Conservation (phyloP, 2,888 invertebrate species). For the Hyalella azteca region DNA sequence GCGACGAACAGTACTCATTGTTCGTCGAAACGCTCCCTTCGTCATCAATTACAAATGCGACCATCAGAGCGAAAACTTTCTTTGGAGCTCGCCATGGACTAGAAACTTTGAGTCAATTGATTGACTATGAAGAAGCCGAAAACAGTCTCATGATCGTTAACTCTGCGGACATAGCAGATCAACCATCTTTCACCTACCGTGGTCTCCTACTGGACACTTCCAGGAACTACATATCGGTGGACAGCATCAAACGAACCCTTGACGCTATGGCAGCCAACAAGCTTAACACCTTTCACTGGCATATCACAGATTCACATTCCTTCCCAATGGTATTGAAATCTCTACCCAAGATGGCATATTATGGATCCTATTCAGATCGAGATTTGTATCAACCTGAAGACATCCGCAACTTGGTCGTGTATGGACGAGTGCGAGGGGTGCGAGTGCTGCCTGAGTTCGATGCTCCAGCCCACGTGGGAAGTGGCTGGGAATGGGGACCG, state of each 20-base stretch:
- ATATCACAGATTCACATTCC: slow-evolving; percentile 65
- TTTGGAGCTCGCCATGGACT: slow-evolving; percentile 58
- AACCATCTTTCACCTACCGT: slow-evolving; percentile 67
- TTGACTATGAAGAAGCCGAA: slow-evolving; percentile 51
- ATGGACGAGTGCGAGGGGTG: slow-evolving; percentile 80
- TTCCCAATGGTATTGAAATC: slow-evolving; percentile 66
- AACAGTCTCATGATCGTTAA: slow-evolving; percentile 46
- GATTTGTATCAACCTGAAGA: slow-evolving; percentile 75
- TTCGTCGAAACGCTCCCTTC: slow-evolving; percentile 29
- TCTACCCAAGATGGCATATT: slow-evolving; percentile 57
- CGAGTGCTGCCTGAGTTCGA: slow-evolving; percentile 90
- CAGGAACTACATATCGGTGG: slow-evolving; percentile 61
- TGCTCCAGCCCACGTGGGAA: slow-evolving; percentile 85
- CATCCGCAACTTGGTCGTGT: slow-evolving; percentile 74
- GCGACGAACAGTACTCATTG: slow-evolving; percentile 47
- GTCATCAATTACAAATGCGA: slow-evolving; percentile 17
- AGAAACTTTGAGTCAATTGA: slow-evolving; percentile 57
- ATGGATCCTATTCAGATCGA: slow-evolving; percentile 51
- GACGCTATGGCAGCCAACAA: slow-evolving; percentile 58
- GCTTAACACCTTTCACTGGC: slow-evolving; percentile 68
- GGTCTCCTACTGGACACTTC: slow-evolving; percentile 68
- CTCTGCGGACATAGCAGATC: slow-evolving; percentile 61
- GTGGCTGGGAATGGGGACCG: slow-evolving; percentile 74
- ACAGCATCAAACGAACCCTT: slow-evolving; percentile 47
- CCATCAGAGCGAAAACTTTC: slow-evolving; percentile 47